phyloP scores from a whole-genome alignment of 2,888 invertebrate species.

The Arctia plantaginis region DNA sequence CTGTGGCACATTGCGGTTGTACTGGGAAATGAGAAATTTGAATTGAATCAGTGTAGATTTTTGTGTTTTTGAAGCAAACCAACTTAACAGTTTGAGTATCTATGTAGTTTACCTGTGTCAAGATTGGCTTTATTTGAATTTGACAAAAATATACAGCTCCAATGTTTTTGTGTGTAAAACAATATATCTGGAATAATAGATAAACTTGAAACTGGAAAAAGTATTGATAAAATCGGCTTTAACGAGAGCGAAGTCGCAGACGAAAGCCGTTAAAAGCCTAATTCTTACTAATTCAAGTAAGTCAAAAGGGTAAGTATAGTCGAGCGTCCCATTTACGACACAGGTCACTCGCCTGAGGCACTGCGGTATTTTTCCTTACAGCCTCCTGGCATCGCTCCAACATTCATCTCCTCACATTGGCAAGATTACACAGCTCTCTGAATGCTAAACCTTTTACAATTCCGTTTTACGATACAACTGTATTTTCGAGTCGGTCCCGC shows the following conservation, averaged over 20 bases:
- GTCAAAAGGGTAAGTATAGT: slow-evolving; percentile 25
- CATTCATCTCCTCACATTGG: slow-evolving; percentile 50
- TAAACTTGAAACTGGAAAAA: too few species aligned
- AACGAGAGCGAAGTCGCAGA: neutral
- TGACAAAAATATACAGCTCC: too few species aligned
- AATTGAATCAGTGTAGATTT: too few species aligned
- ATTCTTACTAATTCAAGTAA: slow-evolving; percentile 9
- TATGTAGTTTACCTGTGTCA: too few species aligned
- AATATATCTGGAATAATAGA: too few species aligned
- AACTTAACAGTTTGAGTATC: too few species aligned
- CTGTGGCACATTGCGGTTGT: too few species aligned
- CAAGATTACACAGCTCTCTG: slow-evolving; percentile 41
- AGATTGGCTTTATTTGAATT: too few species aligned
- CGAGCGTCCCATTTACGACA: slow-evolving; percentile 25
- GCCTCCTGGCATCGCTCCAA: slow-evolving; percentile 55
- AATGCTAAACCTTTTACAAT: slow-evolving; percentile 47
- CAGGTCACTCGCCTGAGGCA: slow-evolving; percentile 28
- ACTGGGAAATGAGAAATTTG: too few species aligned
- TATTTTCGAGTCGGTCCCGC: slow-evolving; percentile 25
- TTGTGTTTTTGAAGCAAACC: too few species aligned
- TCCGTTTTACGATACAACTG: slow-evolving; percentile 40
- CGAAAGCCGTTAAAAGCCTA: neutral
- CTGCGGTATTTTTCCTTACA: slow-evolving; percentile 41
- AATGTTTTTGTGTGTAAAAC: too few species aligned
- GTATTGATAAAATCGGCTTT: neutral